Percentiles rank a stretch among this genome's conserved stretches.
These are phyloP conservation scores for Xenopus laevis DNA, from an alignment of 2,113 vertebrate genomes.

Conservation along the genomic window DNA sequence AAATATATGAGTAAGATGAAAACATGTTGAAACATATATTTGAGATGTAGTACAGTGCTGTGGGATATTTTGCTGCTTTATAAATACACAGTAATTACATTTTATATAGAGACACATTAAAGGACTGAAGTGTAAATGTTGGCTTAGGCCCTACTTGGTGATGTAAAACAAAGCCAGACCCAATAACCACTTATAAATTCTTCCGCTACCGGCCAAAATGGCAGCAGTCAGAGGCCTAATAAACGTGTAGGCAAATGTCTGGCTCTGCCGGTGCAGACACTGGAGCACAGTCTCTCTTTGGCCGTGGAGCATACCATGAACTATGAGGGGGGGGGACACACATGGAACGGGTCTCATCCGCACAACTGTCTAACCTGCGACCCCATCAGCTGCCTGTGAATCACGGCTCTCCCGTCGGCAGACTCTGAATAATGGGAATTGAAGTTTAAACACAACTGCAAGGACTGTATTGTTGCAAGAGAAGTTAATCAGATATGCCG, in stretches of 20 bases:
- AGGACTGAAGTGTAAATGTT: too few species aligned
- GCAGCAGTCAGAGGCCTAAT: conserved; percentile 54
- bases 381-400: too few species aligned
- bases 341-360: too few species aligned
- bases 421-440: background rate
- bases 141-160: conserved; percentile 35
- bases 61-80: too few species aligned
- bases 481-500: conserved; percentile 14
- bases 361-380: too few species aligned
- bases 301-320: conserved; percentile 35
- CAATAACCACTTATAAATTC: background rate
- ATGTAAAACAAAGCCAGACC: conserved; percentile 45
- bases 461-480: too few species aligned
- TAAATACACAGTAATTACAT: too few species aligned
- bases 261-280: conserved; percentile 12
- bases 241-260: conserved; percentile 6
- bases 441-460: too few species aligned
- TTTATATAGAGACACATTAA: too few species aligned
- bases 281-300: conserved; percentile 15
- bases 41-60: too few species aligned
- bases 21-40: too few species aligned
- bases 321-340: background rate
- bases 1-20: background rate
- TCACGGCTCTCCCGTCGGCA: too few species aligned
- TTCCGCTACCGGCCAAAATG: conserved; percentile 61